phyloP scores from a whole-genome alignment of 2,888 invertebrate species.

The Nomada flava region DNA sequence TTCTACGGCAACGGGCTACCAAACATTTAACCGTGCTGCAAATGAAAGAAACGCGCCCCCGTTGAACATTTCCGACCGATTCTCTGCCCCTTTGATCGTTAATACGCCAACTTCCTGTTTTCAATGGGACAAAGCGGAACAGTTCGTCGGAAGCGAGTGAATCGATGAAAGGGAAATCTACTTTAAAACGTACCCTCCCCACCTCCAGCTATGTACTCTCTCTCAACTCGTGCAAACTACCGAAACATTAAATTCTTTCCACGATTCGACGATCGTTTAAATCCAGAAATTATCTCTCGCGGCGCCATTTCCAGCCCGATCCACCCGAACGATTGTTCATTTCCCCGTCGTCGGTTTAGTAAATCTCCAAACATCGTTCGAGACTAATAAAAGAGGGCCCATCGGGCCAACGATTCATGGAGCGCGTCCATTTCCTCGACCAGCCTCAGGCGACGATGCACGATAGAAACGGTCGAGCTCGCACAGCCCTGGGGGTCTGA shows the following conservation, averaged over 20 bases:
- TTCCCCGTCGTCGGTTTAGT: neutral
- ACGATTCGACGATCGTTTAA: neutral
- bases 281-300: neutral
- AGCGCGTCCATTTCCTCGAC: conserved; percentile 49
- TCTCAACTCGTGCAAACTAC: neutral
- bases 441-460: conserved; percentile 49
- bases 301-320: neutral
- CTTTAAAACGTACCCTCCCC: conserved; percentile 21
- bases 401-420: neutral
- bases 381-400: conserved; percentile 45
- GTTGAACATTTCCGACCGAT: conserved; percentile 33
- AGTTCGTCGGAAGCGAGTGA: conserved; percentile 15
- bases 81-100: conserved; percentile 42
- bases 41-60: conserved; percentile 30
- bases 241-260: conserved; percentile 21
- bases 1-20: conserved; percentile 1
- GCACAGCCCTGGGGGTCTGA: conserved; percentile 55
- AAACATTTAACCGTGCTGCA: conserved; percentile 19
- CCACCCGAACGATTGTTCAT: neutral
- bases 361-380: conserved; percentile 29
- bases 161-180: conserved; percentile 35
- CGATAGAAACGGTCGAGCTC: conserved; percentile 61
- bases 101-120: conserved; percentile 53
- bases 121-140: conserved; percentile 41
- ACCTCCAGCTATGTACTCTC: neutral